A percentile compares a stretch with the other conserved stretches of the same genome.
phyloP scores from a whole-genome alignment of 2,888 invertebrate species.

The Gandaritis pyraliata region DNA sequence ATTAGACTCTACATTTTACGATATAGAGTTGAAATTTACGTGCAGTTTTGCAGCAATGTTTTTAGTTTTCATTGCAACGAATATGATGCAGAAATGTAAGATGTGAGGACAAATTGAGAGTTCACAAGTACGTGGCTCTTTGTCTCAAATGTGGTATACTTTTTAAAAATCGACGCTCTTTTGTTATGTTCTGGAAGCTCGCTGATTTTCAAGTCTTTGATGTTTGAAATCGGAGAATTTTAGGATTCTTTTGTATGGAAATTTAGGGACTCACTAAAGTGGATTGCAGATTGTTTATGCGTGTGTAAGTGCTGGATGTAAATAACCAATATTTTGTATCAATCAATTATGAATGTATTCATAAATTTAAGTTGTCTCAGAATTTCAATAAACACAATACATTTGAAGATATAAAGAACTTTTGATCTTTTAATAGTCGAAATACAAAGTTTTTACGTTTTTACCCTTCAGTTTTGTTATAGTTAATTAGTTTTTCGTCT shows the following conservation, averaged over 20 bases:
- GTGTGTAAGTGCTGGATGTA: too few species aligned
- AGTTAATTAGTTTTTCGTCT: too few species aligned
- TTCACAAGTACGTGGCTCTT: slow-evolving; percentile 68
- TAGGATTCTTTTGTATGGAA: slow-evolving; percentile 1
- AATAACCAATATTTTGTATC: too few species aligned
- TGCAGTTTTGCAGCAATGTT: slow-evolving; percentile 65
- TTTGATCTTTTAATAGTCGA: too few species aligned
- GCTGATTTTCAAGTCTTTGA: slow-evolving; percentile 37
- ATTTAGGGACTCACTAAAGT: neutral
- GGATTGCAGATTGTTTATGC: neutral
- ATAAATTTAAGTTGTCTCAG: too few species aligned
- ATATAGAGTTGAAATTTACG: slow-evolving; percentile 30
- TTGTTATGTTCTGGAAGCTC: slow-evolving; percentile 47
- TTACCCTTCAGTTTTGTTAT: too few species aligned
- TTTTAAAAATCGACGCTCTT: slow-evolving; percentile 60
- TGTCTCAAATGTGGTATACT: slow-evolving; percentile 59
- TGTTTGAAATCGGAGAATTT: slow-evolving; percentile 15
- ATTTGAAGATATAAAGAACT: too few species aligned
- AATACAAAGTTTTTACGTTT: too few species aligned
- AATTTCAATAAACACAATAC: too few species aligned
- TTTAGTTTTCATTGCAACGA: slow-evolving; percentile 80
- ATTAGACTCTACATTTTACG: slow-evolving; percentile 39
- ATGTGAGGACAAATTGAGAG: slow-evolving; percentile 80
- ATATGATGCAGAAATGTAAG: slow-evolving; percentile 83
- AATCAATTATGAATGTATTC: too few species aligned